A percentile compares a stretch with the other conserved stretches of the same genome.
phyloP scores from a whole-genome alignment of 2,113 vertebrate species.

The Gallinago media region DNA sequence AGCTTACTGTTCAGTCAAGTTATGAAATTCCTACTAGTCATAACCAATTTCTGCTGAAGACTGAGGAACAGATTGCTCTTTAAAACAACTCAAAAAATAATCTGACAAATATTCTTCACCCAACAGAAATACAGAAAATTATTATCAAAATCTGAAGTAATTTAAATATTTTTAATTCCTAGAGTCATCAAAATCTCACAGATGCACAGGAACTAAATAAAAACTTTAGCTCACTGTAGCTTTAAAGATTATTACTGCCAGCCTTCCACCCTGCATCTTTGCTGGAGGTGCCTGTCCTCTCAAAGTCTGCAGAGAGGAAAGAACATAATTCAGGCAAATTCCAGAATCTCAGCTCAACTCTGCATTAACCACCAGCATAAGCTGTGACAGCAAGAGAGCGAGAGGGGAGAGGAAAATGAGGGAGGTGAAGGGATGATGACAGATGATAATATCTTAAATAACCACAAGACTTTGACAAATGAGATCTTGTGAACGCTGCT shows the following conservation, averaged over 20 bases:
- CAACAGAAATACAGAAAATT: neutral
- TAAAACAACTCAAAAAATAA: neutral
- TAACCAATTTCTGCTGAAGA: neutral
- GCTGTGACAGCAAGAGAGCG: neutral
- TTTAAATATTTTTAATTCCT: neutral
- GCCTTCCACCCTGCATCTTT: neutral
- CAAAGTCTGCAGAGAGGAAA: neutral
- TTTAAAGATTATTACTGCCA: neutral
- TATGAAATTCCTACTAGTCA: neutral
- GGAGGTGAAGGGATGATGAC: constrained; percentile 57
- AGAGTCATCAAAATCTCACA: neutral
- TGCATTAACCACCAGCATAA: neutral
- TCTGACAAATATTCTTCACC: neutral
- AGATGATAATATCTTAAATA: constrained; percentile 56
- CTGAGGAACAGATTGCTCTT: neutral
- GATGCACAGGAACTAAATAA: neutral
- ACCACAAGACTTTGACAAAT: constrained; percentile 50
- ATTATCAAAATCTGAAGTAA: neutral
- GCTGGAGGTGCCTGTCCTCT: neutral
- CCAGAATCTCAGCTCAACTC: neutral
- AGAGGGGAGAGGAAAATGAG: constrained; percentile 13
- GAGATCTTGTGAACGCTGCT: neutral
- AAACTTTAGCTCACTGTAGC: neutral
- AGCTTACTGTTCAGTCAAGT: neutral
- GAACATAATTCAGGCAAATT: neutral